Evolutionary conservation across 2,888 invertebrate genomes (phyloP).

Genomic region (Molorchus minor): DNA sequence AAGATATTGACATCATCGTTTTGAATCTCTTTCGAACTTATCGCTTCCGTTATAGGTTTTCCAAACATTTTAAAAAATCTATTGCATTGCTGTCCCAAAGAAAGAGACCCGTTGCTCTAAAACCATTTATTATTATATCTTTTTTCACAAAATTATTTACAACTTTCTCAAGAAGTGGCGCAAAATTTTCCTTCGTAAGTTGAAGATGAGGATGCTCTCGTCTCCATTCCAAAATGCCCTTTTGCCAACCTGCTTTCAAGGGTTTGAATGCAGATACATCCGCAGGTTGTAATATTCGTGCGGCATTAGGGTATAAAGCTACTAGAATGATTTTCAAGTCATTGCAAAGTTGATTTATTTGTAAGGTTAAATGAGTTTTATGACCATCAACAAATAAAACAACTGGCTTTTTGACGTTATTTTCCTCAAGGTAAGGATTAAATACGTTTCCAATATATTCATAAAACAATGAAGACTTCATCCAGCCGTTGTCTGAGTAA

Average conservation of each 20-base stretch:
- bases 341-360: constrained; percentile 31
- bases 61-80: too few relatives aligned
- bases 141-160: not conserved
- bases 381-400: constrained; percentile 56
- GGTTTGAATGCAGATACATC: constrained; percentile 48
- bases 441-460: constrained; percentile 54
- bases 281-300: constrained; percentile 46
- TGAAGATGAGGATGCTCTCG: constrained; percentile 33
- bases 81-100: too few relatives aligned
- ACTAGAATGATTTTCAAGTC: constrained; percentile 41
- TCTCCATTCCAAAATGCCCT: constrained; percentile 51
- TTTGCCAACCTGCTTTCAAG: constrained; percentile 41
- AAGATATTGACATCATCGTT: too few relatives aligned
- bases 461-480: constrained; percentile 57
- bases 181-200: constrained; percentile 33
- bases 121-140: too few relatives aligned
- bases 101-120: too few relatives aligned
- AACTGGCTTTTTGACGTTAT: constrained; percentile 48
- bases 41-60: too few relatives aligned
- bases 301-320: constrained; percentile 42
- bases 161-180: constrained; percentile 17
- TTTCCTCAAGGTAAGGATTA: constrained; percentile 52
- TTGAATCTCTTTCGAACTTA: too few relatives aligned
- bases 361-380: constrained; percentile 30
- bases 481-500: constrained; percentile 58